A percentile compares a stretch with the other conserved stretches of the same genome.
phyloP scores from a whole-genome alignment of 2,113 vertebrate genomes.

The Pycnonotus jocosus region DNA sequence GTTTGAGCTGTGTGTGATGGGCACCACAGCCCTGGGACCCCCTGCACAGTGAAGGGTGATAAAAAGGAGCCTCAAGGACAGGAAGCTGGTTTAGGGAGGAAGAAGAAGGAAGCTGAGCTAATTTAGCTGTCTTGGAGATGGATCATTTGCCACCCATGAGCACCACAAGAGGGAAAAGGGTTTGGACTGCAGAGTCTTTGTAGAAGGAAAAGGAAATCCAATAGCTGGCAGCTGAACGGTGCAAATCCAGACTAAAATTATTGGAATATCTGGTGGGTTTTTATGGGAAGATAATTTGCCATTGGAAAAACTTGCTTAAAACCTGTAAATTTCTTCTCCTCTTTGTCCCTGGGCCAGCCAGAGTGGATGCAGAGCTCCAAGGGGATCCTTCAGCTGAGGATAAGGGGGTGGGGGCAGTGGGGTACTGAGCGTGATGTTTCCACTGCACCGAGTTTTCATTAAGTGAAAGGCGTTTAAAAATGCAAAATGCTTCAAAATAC shows the following conservation, averaged over 20 bases:
- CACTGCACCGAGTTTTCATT: background rate
- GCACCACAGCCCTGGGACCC: background rate
- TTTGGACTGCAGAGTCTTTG: background rate
- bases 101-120: background rate
- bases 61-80: background rate
- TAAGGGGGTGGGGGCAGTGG: background rate
- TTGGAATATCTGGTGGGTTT: background rate
- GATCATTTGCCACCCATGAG: background rate
- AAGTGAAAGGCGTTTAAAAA: background rate
- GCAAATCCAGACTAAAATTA: background rate
- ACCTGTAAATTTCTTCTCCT: background rate
- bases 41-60: background rate
- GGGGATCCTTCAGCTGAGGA: background rate
- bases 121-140: background rate
- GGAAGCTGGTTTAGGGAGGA: background rate
- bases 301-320: background rate
- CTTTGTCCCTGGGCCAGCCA: background rate
- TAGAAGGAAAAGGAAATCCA: background rate
- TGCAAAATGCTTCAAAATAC: background rate
- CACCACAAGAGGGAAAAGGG: background rate
- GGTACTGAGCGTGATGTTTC: rapidly evolving
- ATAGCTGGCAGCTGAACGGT: background rate
- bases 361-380: background rate
- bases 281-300: background rate
- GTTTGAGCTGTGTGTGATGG: background rate